Evolutionary conservation across 2,113 vertebrate genomes (phyloP).

Genomic region (Neodon shergylaensis): DNA sequence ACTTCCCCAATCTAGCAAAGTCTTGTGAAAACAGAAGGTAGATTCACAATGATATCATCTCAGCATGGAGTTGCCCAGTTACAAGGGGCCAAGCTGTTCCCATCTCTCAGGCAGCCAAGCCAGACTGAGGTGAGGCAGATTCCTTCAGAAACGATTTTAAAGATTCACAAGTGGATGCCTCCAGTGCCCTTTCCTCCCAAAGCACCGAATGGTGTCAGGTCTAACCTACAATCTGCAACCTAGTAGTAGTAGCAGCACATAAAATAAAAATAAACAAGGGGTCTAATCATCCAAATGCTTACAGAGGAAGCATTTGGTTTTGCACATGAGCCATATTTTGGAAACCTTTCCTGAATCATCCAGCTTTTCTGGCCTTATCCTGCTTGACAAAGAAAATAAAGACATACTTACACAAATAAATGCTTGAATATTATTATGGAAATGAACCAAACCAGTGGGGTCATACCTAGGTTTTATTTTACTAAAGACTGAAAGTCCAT

Average conservation of each 20-base stretch:
- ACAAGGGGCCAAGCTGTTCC: neutral
- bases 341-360: neutral
- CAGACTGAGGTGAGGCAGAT: neutral
- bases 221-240: neutral
- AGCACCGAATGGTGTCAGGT: neutral
- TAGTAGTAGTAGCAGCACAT: neutral
- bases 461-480: neutral
- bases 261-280: neutral
- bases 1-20: neutral
- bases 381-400: slow-evolving; percentile 14
- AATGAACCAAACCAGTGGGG: neutral
- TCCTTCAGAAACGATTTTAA: neutral
- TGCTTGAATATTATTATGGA: neutral
- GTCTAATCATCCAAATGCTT: neutral
- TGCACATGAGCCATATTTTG: neutral
- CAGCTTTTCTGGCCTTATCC: neutral
- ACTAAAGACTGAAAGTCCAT: neutral
- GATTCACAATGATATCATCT: neutral
- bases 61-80: neutral
- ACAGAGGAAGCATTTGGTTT: neutral
- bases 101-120: neutral
- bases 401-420: neutral
- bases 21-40: slow-evolving; percentile 40
- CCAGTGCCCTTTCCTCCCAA: neutral
- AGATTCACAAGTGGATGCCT: neutral